Conservation (phyloP, 2,113 vertebrate genomes). For the Megaceryle torquata region DNA sequence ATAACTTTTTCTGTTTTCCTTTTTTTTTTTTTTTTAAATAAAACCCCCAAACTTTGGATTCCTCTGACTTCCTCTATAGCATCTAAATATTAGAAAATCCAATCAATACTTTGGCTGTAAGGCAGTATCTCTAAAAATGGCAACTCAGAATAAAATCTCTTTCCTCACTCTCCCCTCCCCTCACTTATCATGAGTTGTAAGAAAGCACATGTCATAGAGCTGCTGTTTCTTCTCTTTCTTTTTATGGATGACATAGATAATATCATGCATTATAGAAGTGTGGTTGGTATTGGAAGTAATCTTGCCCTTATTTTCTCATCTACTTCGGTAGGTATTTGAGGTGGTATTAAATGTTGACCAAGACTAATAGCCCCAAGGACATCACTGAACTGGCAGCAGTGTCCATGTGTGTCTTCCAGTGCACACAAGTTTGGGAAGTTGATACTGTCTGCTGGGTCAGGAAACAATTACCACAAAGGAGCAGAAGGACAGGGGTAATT, state of each 20-base stretch:
- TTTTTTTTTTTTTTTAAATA: too few relatives aligned
- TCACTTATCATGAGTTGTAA: not conserved
- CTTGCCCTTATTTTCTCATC: not conserved
- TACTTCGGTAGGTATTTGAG: not conserved
- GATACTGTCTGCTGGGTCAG: not conserved
- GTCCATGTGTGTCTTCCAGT: not conserved
- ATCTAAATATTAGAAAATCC: not conserved
- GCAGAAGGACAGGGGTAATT: not conserved
- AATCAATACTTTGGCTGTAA: not conserved
- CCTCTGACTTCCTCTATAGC: not conserved
- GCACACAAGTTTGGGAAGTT: not conserved
- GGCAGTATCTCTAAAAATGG: not conserved
- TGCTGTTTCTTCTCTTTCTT: not conserved
- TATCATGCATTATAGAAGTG: not conserved
- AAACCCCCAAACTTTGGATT: not conserved
- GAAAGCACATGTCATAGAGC: not conserved
- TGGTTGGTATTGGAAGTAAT: not conserved
- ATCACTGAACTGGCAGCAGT: not conserved
- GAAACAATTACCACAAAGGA: not conserved
- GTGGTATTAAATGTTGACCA: not conserved
- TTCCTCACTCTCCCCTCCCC: rapidly evolving
- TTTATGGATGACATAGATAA: not conserved
- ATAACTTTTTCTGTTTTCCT: not conserved
- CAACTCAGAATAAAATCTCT: not conserved
- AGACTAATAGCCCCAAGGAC: not conserved